Evolutionary conservation across 2,888 invertebrate species (phyloP).

Genomic region (Ophraella communa): DNA sequence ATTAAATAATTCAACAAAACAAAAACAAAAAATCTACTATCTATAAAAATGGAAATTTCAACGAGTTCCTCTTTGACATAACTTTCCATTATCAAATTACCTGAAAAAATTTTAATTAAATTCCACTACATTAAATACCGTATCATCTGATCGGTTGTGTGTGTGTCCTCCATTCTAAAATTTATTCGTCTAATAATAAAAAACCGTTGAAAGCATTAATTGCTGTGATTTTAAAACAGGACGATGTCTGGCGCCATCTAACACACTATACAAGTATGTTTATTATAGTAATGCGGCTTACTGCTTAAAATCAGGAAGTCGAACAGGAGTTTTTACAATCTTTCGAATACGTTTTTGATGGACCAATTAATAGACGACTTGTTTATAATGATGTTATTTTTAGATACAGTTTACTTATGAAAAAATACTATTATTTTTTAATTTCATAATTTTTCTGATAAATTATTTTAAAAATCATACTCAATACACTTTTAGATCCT

Average conservation of each 20-base stretch:
- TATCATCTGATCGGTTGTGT: slow-evolving; percentile 16
- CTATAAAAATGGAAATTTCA: slow-evolving; percentile 19
- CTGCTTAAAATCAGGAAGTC: neutral
- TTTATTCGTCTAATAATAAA: slow-evolving; percentile 35
- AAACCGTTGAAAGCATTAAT: slow-evolving; percentile 37
- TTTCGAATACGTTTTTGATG: too few relatives aligned
- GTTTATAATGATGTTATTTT: too few relatives aligned
- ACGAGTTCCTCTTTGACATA: slow-evolving; percentile 19
- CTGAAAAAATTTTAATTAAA: slow-evolving; percentile 35
- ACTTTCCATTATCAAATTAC: slow-evolving; percentile 35
- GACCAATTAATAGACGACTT: too few relatives aligned
- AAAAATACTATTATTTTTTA: too few relatives aligned
- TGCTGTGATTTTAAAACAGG: slow-evolving; percentile 34
- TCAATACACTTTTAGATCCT: too few relatives aligned
- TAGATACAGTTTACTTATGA: too few relatives aligned
- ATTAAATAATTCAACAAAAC: too few relatives aligned
- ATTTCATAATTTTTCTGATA: too few relatives aligned
- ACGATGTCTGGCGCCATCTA: slow-evolving; percentile 35
- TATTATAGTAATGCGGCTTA: slow-evolving; percentile 2
- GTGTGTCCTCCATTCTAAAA: slow-evolving; percentile 28
- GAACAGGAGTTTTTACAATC: too few relatives aligned
- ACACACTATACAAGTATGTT: slow-evolving; percentile 21
- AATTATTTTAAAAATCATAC: too few relatives aligned
- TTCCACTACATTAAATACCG: slow-evolving; percentile 25
- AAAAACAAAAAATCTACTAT: too few relatives aligned